Percentiles rank a stretch among this genome's conserved stretches.
phyloP scores from a whole-genome alignment of 2,797 vertebrate species.

The Lepus oiostolus region DNA sequence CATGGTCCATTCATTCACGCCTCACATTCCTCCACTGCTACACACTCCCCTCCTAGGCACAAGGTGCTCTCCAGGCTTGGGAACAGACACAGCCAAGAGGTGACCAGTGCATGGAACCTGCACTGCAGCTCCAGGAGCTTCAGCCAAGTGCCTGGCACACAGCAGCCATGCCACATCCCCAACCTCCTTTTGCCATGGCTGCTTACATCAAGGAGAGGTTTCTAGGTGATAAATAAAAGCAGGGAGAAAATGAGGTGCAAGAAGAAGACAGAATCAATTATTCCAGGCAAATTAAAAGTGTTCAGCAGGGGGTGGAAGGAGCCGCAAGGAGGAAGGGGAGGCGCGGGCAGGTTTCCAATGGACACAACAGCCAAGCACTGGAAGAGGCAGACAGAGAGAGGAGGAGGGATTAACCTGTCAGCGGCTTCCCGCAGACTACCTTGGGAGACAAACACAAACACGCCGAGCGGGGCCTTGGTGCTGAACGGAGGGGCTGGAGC shows the following conservation, averaged over 20 bases:
- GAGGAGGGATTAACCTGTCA: background rate
- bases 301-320: background rate
- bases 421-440: background rate
- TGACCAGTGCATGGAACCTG: background rate
- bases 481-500: slow-evolving; percentile 14
- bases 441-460: background rate
- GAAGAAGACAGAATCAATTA: slow-evolving; percentile 80
- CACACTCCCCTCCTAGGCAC: background rate
- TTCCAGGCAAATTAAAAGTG: slow-evolving; percentile 78
- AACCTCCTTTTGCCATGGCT: background rate
- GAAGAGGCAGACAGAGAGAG: background rate
- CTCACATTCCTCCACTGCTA: background rate
- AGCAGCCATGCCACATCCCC: background rate
- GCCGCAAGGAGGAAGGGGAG: background rate
- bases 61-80: background rate
- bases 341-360: slow-evolving; percentile 8
- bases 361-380: background rate
- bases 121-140: background rate
- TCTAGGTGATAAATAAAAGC: slow-evolving; percentile 68
- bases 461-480: background rate
- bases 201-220: slow-evolving; percentile 33
- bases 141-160: background rate
- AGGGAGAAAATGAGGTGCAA: slow-evolving; percentile 57
- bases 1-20: background rate
- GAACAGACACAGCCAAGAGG: background rate